Evolutionary conservation across 2,888 invertebrate species (phyloP).

Genomic region (Magallana nippona): DNA sequence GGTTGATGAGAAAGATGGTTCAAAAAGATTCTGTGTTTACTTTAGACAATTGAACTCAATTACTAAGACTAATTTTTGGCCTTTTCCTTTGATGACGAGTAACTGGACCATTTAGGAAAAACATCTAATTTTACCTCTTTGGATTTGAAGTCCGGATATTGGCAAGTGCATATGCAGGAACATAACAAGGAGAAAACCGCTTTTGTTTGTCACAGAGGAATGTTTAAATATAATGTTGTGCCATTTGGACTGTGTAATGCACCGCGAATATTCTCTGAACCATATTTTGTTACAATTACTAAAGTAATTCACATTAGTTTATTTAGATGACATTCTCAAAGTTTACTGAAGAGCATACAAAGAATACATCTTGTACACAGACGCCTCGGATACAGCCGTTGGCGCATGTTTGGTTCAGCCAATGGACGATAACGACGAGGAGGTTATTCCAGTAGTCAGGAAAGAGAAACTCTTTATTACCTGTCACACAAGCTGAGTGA

Average conservation of each 20-base stretch:
- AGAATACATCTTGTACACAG: constrained; percentile 38
- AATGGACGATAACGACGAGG: no score
- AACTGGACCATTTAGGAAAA: constrained; percentile 41
- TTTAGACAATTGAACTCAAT: constrained; percentile 6
- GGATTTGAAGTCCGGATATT: constrained; percentile 39
- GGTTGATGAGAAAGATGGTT: constrained; percentile 51
- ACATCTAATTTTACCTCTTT: constrained; percentile 35
- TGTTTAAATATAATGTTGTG: constrained; percentile 52
- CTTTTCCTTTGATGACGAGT: constrained; percentile 48
- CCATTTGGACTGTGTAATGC: constrained; percentile 44
- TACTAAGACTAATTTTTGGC: constrained; percentile 46
- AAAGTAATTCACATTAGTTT: constrained; percentile 30
- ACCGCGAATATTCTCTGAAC: constrained; percentile 42
- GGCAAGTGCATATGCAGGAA: constrained; percentile 42
- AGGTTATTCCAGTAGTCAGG: background rate
- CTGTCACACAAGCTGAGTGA: constrained; percentile 39
- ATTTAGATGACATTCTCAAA: constrained; percentile 42
- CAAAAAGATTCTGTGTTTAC: constrained; percentile 48
- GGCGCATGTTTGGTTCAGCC: constrained; percentile 30
- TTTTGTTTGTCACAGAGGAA: constrained; percentile 46
- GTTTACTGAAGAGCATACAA: background rate
- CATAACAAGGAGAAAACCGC: constrained; percentile 49
- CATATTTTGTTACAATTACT: constrained; percentile 47
- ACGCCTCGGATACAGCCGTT: constrained; percentile 12
- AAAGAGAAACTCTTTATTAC: constrained; percentile 40